Percentiles rank a stretch among this genome's conserved stretches.
These are phyloP conservation scores for Turdus rufiventris DNA, from an alignment of 2,113 vertebrate genomes.

Conservation along the genomic window DNA sequence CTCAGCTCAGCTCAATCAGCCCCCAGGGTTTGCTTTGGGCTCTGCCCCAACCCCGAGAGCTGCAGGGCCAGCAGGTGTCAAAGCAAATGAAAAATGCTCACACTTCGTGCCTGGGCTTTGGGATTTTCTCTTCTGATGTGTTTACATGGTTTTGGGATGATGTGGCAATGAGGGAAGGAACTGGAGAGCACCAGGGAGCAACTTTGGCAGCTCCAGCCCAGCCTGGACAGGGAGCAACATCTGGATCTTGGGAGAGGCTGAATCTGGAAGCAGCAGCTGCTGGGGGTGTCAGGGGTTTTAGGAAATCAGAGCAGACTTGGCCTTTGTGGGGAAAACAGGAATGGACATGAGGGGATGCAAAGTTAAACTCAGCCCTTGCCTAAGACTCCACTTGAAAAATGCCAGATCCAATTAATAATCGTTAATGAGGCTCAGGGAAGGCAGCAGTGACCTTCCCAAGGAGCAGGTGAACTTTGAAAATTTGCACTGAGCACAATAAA, in stretches of 20 bases:
- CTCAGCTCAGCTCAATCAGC: background rate
- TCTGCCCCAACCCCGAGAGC: too few species aligned
- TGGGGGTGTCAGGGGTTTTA: background rate
- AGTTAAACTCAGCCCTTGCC: background rate
- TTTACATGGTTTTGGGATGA: background rate
- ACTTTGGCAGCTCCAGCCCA: background rate
- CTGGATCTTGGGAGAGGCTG: background rate
- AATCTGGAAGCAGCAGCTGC: background rate
- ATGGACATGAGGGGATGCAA: background rate
- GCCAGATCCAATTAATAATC: background rate
- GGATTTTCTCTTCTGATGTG: background rate
- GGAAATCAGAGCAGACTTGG: background rate
- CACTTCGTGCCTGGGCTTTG: background rate
- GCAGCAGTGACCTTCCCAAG: background rate
- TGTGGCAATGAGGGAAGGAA: background rate
- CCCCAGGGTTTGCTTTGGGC: background rate
- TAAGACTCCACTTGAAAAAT: conserved; percentile 9
- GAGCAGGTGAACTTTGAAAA: background rate
- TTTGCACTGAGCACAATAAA: background rate
- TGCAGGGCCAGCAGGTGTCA: too few species aligned
- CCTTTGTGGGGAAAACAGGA: background rate
- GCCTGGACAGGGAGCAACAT: background rate
- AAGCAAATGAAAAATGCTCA: background rate
- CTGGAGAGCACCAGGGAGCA: background rate
- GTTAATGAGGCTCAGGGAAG: background rate